These are phyloP conservation scores for Sebastes nivosus DNA, from an alignment of 2,797 vertebrate genomes.

Conservation along the genomic window DNA sequence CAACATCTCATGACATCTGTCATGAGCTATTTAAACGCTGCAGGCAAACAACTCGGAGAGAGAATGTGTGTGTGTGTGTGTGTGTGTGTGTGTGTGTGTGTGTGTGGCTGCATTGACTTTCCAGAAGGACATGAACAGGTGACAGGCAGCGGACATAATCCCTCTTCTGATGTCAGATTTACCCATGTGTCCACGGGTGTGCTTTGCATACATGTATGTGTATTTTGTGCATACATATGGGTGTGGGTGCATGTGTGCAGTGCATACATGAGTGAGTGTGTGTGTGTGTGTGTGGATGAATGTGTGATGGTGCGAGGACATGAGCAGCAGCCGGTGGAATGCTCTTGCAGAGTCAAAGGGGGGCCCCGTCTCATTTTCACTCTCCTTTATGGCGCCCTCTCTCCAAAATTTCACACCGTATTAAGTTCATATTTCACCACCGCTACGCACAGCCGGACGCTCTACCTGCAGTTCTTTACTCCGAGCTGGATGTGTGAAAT, in stretches of 20 bases:
- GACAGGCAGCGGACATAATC: conserved; percentile 72
- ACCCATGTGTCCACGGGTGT: conserved; percentile 51
- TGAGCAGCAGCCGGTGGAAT: conserved; percentile 76
- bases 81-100: background rate
- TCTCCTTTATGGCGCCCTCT: conserved; percentile 55
- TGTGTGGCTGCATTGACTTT: conserved; percentile 25
- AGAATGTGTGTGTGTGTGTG: background rate
- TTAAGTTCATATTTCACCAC: conserved; percentile 76
- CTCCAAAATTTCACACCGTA: conserved; percentile 72
- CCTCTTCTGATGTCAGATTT: conserved; percentile 67
- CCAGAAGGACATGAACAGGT: conserved; percentile 75
- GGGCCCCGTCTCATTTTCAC: conserved; percentile 70
- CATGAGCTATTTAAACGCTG: conserved; percentile 38
- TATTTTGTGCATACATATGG: conserved; percentile 58
- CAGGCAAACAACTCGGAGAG: conserved; percentile 13
- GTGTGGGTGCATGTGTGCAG: conserved; percentile 46
- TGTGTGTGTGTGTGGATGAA: conserved; percentile 29
- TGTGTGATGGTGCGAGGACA: conserved; percentile 61
- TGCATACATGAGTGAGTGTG: conserved; percentile 20
- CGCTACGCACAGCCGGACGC: conserved; percentile 64
- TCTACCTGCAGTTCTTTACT: conserved; percentile 70
- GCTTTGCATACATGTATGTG: conserved; percentile 68
- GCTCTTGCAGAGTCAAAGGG: conserved; percentile 59
- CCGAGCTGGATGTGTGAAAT: conserved; percentile 62
- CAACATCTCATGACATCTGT: conserved; percentile 45